Evolutionary conservation across 2,888 invertebrate genomes (phyloP).

Genomic region (Pandemis cinnamomeana): DNA sequence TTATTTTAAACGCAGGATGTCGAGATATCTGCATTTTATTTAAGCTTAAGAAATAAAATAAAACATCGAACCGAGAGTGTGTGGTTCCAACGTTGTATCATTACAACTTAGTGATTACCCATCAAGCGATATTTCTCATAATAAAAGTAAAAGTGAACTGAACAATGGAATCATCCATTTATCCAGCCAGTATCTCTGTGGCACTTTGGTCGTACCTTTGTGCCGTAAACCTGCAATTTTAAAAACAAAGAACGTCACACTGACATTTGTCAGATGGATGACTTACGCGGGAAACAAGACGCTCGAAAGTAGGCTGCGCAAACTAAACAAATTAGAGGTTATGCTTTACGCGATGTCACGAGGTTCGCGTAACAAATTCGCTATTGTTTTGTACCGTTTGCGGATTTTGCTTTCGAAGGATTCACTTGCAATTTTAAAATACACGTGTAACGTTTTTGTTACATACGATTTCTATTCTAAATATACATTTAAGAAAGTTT

Average conservation of each 20-base stretch:
- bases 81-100: not conserved
- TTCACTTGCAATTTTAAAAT: constrained; percentile 40
- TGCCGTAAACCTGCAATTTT: constrained; percentile 48
- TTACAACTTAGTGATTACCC: constrained; percentile 12
- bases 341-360: constrained; percentile 44
- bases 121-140: constrained; percentile 1
- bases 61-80: not conserved
- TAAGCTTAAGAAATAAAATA: not conserved
- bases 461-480: constrained; percentile 27
- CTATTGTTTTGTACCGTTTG: constrained; percentile 40
- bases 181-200: constrained; percentile 14
- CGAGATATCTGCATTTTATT: constrained; percentile 9
- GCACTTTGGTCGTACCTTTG: constrained; percentile 30
- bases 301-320: constrained; percentile 65
- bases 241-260: constrained; percentile 59
- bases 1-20: constrained; percentile 29
- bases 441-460: constrained; percentile 5
- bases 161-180: constrained; percentile 26
- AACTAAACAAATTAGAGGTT: constrained; percentile 61
- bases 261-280: constrained; percentile 57
- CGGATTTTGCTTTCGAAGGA: constrained; percentile 45
- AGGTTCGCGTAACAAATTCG: constrained; percentile 46
- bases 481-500: constrained; percentile 27
- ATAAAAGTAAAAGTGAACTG: constrained; percentile 32
- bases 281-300: constrained; percentile 63